Conservation (phyloP, 2,113 vertebrate species). For the Circaetus cinerascens region DNA sequence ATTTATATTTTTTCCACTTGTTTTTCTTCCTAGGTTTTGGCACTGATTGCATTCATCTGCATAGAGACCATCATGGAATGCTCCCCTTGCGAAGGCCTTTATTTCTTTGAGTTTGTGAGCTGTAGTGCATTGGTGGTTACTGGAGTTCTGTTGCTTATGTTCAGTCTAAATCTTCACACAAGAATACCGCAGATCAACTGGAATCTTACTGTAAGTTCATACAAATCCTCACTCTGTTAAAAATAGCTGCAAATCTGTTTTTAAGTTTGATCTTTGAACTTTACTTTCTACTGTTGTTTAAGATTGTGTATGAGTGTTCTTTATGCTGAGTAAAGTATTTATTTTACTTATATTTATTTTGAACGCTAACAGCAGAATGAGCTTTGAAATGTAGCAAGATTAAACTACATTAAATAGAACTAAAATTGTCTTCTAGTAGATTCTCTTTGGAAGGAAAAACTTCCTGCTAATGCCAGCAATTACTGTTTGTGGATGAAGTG, state of each 20-base stretch:
- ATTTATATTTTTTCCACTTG: conserved; percentile 59
- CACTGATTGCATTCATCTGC: conserved; percentile 92
- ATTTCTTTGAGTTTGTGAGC: conserved; percentile 99
- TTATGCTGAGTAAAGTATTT: not conserved
- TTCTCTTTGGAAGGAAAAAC: not conserved
- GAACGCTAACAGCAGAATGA: not conserved
- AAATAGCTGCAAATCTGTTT: not conserved
- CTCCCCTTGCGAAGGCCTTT: conserved; percentile 90
- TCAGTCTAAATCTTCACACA: conserved; percentile 89
- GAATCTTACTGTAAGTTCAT: conserved; percentile 87
- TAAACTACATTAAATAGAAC: not conserved
- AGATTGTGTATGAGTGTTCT: not conserved
- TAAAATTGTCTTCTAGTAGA: not conserved
- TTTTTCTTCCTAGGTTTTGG: conserved; percentile 80
- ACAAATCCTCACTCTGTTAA: not conserved
- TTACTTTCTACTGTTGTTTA: not conserved
- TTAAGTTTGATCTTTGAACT: not conserved
- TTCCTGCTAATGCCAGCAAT: not conserved
- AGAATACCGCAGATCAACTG: conserved; percentile 96
- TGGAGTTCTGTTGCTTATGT: conserved; percentile 88
- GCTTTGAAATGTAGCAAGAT: not conserved
- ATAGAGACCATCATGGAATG: conserved; percentile 97
- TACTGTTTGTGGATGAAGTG: not conserved
- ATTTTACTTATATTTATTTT: not conserved
- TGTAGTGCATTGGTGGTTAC: conserved; percentile 93